Evolutionary conservation across 1,140 invertebrate species (phyloP).

Genomic region (Rhopalosiphum maidis): DNA sequence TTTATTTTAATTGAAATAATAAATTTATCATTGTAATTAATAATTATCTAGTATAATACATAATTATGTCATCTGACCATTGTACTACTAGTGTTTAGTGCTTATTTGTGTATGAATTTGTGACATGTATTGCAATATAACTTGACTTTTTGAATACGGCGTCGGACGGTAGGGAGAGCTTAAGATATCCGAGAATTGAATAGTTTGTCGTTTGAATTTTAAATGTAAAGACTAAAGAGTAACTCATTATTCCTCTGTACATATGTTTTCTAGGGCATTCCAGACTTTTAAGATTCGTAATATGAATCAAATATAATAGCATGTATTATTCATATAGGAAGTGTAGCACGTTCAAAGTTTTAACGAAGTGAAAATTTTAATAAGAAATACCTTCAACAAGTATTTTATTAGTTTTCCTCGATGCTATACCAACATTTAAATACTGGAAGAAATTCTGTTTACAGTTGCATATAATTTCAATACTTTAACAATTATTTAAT

Average conservation of each 20-base stretch:
- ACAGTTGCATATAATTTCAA: neutral
- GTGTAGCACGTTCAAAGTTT: neutral
- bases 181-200: neutral
- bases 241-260: neutral
- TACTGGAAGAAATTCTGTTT: neutral
- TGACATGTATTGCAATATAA: neutral
- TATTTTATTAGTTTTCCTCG: slow-evolving; percentile 7
- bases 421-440: neutral
- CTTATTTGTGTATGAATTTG: neutral
- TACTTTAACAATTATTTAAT: neutral
- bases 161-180: too few relatives aligned
- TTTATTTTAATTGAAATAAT: neutral
- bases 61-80: neutral
- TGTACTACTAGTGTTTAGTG: neutral
- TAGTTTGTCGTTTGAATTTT: neutral
- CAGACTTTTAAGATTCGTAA: neutral
- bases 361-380: slow-evolving; percentile 4
- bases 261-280: neutral
- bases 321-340: neutral
- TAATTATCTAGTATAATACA: neutral
- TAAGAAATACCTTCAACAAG: slow-evolving; percentile 11
- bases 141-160: neutral
- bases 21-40: neutral
- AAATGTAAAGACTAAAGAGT: neutral
- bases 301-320: neutral